A percentile compares a stretch with the other conserved stretches of the same genome.
phyloP scores from a whole-genome alignment of 2,113 vertebrate species.

The Daphoenositta chrysoptera region DNA sequence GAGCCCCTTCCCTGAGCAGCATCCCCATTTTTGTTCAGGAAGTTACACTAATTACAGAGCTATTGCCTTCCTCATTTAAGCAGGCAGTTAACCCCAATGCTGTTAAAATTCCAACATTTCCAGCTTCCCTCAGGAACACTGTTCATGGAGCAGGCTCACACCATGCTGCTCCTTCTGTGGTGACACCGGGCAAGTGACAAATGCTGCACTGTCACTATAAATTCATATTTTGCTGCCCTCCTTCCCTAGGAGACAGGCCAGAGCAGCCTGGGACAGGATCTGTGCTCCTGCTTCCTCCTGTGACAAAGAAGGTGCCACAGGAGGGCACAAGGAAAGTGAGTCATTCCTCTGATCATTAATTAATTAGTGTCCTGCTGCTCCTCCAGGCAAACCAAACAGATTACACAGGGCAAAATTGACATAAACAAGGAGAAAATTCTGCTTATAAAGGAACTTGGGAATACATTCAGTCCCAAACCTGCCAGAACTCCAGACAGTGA shows the following conservation, averaged over 20 bases:
- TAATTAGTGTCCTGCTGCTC: slow-evolving; percentile 49
- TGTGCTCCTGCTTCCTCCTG: background rate
- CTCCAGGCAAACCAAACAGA: background rate
- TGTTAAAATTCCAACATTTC: background rate
- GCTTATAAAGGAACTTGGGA: background rate
- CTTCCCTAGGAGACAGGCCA: background rate
- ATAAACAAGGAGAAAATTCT: background rate
- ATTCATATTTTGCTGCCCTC: background rate
- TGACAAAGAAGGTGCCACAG: background rate
- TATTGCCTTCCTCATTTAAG: background rate
- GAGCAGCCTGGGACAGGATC: background rate
- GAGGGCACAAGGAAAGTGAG: slow-evolving; percentile 29
- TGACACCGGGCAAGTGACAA: background rate
- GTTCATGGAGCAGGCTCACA: background rate
- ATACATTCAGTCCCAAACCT: background rate
- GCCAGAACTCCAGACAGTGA: rapidly evolving
- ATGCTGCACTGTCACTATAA: rapidly evolving
- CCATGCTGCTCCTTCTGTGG: background rate
- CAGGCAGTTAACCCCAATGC: background rate
- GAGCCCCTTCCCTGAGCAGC: background rate
- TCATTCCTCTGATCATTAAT: slow-evolving; percentile 37
- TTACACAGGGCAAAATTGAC: background rate
- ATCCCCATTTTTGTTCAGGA: background rate
- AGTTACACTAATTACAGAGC: background rate
- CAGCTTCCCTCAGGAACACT: background rate